phyloP scores from a whole-genome alignment of 2,113 vertebrate genomes.

The Bos javanicus region DNA sequence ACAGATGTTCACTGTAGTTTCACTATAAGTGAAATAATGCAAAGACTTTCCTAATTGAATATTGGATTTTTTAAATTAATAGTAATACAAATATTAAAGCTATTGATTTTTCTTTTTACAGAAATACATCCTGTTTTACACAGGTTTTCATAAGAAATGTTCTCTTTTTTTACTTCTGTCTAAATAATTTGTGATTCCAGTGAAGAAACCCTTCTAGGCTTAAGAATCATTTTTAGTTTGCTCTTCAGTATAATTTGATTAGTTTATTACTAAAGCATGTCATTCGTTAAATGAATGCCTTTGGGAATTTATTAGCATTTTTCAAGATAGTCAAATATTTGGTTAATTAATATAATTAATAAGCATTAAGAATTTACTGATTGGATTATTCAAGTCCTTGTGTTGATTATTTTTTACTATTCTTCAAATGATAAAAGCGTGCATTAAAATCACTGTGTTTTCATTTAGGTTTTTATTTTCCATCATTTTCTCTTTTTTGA shows the following conservation, averaged over 20 bases:
- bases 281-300: neutral
- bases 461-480: neutral
- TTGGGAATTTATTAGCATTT: neutral
- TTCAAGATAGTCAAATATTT: neutral
- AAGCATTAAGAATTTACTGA: neutral
- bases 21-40: neutral
- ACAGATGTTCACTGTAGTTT: neutral
- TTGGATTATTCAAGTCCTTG: neutral
- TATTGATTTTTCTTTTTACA: neutral
- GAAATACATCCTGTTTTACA: neutral
- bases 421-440: neutral
- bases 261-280: neutral
- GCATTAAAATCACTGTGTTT: neutral
- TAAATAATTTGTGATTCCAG: neutral
- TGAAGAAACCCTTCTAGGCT: neutral
- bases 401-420: neutral
- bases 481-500: neutral
- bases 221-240: neutral
- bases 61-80: neutral
- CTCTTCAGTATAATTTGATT: neutral
- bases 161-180: neutral
- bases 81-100: neutral
- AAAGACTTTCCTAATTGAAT: neutral
- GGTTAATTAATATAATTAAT: neutral
- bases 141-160: neutral